phyloP scores from a whole-genome alignment of 2,888 invertebrate genomes.

The Ornithoptera alexandrae region DNA sequence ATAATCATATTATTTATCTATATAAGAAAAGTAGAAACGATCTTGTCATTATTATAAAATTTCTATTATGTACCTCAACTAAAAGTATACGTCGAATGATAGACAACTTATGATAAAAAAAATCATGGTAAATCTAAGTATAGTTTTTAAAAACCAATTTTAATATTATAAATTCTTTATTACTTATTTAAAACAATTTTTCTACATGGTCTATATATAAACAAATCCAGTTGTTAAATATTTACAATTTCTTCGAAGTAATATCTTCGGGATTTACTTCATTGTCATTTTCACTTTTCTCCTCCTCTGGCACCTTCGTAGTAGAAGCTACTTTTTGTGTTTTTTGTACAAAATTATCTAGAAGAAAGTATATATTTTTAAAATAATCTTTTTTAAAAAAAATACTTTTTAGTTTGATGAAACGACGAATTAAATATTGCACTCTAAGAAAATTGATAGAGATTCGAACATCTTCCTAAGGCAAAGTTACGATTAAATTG shows the following conservation, averaged over 20 bases:
- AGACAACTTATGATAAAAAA: neutral
- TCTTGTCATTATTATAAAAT: no score
- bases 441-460: no score
- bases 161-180: neutral
- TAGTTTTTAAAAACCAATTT: neutral
- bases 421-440: no score
- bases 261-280: neutral
- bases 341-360: conserved; percentile 5
- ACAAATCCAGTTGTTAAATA: neutral
- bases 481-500: no score
- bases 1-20: no score
- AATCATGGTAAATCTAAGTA: neutral
- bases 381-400: no score
- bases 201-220: neutral
- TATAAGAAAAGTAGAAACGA: no score
- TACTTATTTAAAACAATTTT: neutral
- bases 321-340: neutral
- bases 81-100: no score
- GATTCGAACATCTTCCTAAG: no score
- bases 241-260: conserved; percentile 3
- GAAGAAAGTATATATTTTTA: neutral
- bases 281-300: neutral
- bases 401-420: no score
- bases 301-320: neutral
- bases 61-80: no score